Evolutionary conservation across 2,113 vertebrate species (phyloP).

Genomic region (Dasypus novemcinctus): DNA sequence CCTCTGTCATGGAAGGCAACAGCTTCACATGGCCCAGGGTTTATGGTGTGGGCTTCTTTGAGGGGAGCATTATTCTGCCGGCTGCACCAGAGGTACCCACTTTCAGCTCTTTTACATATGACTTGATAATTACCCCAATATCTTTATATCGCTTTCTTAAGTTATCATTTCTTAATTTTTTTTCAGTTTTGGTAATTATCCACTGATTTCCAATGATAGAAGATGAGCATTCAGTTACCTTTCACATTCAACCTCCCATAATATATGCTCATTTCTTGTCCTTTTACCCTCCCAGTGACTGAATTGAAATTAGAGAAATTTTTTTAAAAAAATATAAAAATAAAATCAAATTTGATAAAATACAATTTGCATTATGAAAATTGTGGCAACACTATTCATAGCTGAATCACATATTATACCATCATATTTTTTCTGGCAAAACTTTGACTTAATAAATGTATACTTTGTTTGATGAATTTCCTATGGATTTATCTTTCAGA

Average conservation of each 20-base stretch:
- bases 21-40: background rate
- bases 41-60: background rate
- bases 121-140: background rate
- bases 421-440: background rate
- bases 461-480: background rate
- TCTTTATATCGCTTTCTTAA: background rate
- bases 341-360: background rate
- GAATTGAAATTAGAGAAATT: conserved; percentile 3
- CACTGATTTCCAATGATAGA: background rate
- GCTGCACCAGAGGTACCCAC: background rate
- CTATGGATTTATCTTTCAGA: background rate
- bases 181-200: background rate
- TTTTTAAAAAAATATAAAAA: no score
- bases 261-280: background rate
- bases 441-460: background rate
- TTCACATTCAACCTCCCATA: background rate
- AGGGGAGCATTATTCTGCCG: background rate
- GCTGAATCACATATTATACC: background rate
- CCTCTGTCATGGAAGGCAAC: background rate
- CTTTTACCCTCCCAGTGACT: background rate
- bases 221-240: background rate
- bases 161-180: background rate
- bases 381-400: background rate
- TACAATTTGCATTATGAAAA: background rate
- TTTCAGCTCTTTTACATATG: background rate